These are phyloP conservation scores for Cebidichthys violaceus DNA, from an alignment of 2,113 vertebrate genomes.

Conservation along the genomic window DNA sequence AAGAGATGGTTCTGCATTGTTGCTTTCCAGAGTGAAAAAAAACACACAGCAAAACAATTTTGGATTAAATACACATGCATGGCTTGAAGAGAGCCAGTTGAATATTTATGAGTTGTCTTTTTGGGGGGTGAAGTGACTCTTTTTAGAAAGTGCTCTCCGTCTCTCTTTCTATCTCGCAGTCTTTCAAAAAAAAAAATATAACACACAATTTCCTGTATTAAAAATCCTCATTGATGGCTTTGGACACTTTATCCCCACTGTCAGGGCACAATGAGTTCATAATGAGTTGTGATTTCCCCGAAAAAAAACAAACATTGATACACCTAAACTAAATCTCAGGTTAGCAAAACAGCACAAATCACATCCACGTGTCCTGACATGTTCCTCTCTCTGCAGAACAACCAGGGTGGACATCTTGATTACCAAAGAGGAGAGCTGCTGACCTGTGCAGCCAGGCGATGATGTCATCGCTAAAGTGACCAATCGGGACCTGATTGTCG, in stretches of 20 bases:
- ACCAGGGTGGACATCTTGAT: conserved; percentile 76
- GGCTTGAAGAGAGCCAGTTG: neutral
- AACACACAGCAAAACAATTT: neutral
- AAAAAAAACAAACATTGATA: neutral
- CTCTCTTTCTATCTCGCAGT: neutral
- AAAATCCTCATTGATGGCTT: neutral
- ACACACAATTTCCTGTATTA: neutral
- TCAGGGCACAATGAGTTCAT: neutral
- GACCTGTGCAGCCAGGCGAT: conserved; percentile 7
- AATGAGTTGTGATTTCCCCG: neutral
- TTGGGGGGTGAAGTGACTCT: neutral
- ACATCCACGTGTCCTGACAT: neutral
- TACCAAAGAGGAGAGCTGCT: conserved; percentile 74
- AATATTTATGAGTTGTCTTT: neutral
- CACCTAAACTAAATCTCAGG: neutral
- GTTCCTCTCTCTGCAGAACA: conserved; percentile 57
- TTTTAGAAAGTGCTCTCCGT: neutral
- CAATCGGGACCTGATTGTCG: neutral
- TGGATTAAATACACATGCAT: neutral
- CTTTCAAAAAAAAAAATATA: neutral
- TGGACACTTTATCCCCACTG: neutral
- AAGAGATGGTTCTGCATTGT: neutral
- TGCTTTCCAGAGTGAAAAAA: neutral
- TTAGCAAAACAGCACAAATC: neutral
- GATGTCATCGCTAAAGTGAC: neutral